Conservation (phyloP, 2,797 vertebrate species). For the Gymnoscopelus microlampas region DNA sequence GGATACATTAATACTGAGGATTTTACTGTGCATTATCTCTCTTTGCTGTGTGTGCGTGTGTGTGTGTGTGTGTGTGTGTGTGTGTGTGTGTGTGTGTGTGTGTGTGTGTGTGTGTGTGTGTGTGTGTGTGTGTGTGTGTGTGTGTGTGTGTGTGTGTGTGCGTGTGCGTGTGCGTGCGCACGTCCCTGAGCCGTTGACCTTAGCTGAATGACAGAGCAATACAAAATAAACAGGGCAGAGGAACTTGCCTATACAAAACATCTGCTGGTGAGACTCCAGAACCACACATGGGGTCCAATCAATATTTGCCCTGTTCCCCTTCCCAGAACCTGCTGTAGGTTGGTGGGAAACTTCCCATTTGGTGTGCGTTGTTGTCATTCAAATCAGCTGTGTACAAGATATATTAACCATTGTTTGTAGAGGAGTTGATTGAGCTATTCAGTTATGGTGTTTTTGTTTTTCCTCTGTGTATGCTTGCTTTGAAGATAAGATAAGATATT, state of each 20-base stretch:
- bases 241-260: constrained; percentile 78
- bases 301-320: constrained; percentile 64
- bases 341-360: constrained; percentile 79
- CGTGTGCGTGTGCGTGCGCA: constrained; percentile 7
- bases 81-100: not conserved
- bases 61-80: not conserved
- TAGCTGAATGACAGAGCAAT: constrained; percentile 69
- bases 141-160: not conserved
- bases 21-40: too few relatives aligned
- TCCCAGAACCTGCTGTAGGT: constrained; percentile 58
- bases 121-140: constrained; percentile 3
- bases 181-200: constrained; percentile 79
- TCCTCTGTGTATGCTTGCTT: constrained; percentile 1
- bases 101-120: constrained; percentile 5
- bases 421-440: constrained; percentile 40
- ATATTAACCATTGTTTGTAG: constrained; percentile 45
- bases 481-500: constrained; percentile 25
- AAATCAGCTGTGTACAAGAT: constrained; percentile 60
- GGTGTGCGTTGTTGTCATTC: constrained; percentile 70
- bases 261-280: constrained; percentile 74
- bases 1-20: too few relatives aligned
- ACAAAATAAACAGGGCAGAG: constrained; percentile 77
- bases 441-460: not conserved
- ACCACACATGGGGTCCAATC: constrained; percentile 61
- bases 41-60: constrained; percentile 1